These are phyloP conservation scores for Uropsilus gracilis DNA, from an alignment of 2,113 vertebrate genomes.

Conservation along the genomic window DNA sequence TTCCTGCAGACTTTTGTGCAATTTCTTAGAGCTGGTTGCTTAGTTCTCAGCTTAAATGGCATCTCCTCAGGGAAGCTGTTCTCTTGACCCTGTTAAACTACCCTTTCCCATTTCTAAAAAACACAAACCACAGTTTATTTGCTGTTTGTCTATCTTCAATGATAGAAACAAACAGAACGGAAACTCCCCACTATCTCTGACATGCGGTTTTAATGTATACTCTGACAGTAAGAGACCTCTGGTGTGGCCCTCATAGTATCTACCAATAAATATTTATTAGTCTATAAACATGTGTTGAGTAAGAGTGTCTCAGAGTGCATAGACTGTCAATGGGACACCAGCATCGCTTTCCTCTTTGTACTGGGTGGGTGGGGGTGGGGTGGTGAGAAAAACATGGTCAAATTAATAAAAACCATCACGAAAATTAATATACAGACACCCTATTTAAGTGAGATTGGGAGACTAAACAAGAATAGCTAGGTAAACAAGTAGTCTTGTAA, in stretches of 20 bases:
- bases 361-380: too few species aligned
- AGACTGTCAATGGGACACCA: background rate
- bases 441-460: too few species aligned
- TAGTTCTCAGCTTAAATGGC: background rate
- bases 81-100: background rate
- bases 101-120: background rate
- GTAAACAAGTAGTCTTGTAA: too few species aligned
- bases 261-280: background rate
- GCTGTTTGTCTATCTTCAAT: background rate
- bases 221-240: background rate
- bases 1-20: too few species aligned
- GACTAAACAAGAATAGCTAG: too few species aligned
- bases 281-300: background rate
- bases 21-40: background rate
- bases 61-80: background rate
- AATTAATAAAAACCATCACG: background rate
- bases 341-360: background rate
- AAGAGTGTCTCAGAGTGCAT: background rate
- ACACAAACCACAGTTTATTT: accelerated
- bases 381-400: background rate
- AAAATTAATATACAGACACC: too few species aligned
- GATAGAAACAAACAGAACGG: background rate
- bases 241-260: accelerated
- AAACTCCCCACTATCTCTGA: too few species aligned
- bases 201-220: accelerated